Evolutionary conservation across 2,888 invertebrate genomes (phyloP).

Genomic region (Pilophorus perplexus): DNA sequence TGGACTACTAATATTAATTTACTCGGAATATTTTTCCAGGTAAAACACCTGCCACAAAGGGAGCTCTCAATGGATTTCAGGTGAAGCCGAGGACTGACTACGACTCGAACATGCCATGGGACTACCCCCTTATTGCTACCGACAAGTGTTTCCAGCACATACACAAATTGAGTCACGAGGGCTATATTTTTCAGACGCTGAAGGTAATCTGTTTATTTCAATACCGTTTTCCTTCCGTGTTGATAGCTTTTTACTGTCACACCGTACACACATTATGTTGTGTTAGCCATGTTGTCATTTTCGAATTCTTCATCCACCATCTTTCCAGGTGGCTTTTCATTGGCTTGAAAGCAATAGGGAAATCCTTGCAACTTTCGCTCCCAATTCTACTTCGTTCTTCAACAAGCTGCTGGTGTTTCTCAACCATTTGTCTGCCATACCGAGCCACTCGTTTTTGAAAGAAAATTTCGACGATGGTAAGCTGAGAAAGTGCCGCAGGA

Average conservation of each 20-base stretch:
- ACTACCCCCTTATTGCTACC: slow-evolving; percentile 38
- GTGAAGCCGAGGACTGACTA: slow-evolving; percentile 17
- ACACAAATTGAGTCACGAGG: slow-evolving; percentile 44
- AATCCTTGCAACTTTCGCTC: slow-evolving; percentile 67
- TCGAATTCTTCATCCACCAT: too few species aligned
- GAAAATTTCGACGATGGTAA: slow-evolving; percentile 49
- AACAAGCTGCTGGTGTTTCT: slow-evolving; percentile 75
- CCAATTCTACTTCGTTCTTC: slow-evolving; percentile 74
- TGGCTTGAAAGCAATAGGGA: slow-evolving; percentile 46
- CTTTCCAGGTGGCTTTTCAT: slow-evolving; percentile 45
- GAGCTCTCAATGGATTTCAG: not conserved
- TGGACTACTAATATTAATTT: too few species aligned
- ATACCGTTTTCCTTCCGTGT: too few species aligned
- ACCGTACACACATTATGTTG: too few species aligned
- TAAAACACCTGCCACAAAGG: not conserved
- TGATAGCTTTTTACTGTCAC: too few species aligned
- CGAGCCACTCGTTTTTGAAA: slow-evolving; percentile 52
- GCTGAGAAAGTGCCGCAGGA: too few species aligned
- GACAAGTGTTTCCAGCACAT: slow-evolving; percentile 44
- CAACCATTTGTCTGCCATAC: slow-evolving; percentile 71
- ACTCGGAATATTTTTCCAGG: not conserved
- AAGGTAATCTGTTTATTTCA: slow-evolving; percentile 44
- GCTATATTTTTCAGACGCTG: slow-evolving; percentile 46
- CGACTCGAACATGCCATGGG: slow-evolving; percentile 43
- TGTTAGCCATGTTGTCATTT: too few species aligned